Conservation (phyloP, 2,113 vertebrate species). For the Scatophagus argus region DNA sequence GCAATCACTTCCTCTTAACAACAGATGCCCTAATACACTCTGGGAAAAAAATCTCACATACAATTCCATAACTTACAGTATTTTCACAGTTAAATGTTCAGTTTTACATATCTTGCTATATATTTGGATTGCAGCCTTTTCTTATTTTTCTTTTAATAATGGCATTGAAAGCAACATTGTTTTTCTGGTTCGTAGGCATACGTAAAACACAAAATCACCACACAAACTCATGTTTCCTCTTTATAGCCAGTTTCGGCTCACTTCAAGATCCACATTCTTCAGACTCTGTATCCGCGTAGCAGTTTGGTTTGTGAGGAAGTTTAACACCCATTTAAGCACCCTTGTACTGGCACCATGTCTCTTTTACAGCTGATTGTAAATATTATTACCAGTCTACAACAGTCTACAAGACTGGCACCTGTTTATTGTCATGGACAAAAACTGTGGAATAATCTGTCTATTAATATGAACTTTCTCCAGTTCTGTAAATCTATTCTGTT, state of each 20-base stretch:
- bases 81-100: not conserved
- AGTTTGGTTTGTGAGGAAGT: not conserved
- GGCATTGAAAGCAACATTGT: not conserved
- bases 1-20: not conserved
- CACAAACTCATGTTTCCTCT: conserved; percentile 34
- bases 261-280: conserved; percentile 11
- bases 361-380: conserved; percentile 4
- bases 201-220: too few species aligned
- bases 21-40: not conserved
- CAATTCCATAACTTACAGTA: not conserved
- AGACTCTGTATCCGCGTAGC: not conserved
- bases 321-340: not conserved
- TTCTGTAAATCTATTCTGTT: too few species aligned
- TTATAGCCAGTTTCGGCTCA: conserved; percentile 1
- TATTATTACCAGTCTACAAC: conserved; percentile 2
- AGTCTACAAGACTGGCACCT: too few species aligned
- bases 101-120: not conserved
- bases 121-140: not conserved
- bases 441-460: too few species aligned
- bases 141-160: not conserved
- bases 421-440: too few species aligned
- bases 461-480: too few species aligned
- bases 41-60: not conserved
- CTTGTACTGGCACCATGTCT: not conserved
- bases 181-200: not conserved